These are phyloP conservation scores for Xylota sylvarum DNA, from an alignment of 2,888 invertebrate genomes.

Conservation along the genomic window DNA sequence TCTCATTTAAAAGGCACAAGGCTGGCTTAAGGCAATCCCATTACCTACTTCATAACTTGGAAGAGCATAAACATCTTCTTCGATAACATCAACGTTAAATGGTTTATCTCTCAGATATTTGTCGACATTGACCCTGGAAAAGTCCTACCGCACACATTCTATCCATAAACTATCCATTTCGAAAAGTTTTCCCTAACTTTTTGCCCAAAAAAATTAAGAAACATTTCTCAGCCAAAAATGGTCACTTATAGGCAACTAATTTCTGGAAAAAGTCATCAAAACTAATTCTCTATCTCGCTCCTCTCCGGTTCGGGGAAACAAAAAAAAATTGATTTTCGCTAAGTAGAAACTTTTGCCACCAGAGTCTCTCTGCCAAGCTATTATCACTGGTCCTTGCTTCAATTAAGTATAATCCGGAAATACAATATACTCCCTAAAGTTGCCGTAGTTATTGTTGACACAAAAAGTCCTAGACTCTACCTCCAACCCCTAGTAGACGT, in stretches of 20 bases:
- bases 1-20: background rate
- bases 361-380: constrained; percentile 23
- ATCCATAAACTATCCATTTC: constrained; percentile 1
- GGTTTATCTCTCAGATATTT: background rate
- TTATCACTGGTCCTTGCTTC: constrained; percentile 42
- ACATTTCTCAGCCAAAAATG: constrained; percentile 12
- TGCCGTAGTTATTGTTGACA: constrained; percentile 43
- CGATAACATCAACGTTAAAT: background rate
- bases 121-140: constrained; percentile 8
- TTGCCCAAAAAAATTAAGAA: constrained; percentile 18
- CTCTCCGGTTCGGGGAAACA: background rate
- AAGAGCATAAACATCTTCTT: background rate
- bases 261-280: constrained; percentile 21
- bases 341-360: constrained; percentile 31
- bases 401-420: constrained; percentile 63
- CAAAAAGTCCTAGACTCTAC: constrained; percentile 1
- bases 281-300: constrained; percentile 1
- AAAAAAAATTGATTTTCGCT: constrained; percentile 13
- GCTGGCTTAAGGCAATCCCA: background rate
- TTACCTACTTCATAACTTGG: background rate
- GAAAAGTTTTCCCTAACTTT: constrained; percentile 4
- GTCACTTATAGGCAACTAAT: constrained; percentile 33
- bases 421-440: constrained; percentile 50
- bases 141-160: background rate
- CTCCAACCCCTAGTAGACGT: background rate